These are phyloP conservation scores for Muscicapa striata DNA, from an alignment of 2,797 vertebrate genomes.

Conservation along the genomic window DNA sequence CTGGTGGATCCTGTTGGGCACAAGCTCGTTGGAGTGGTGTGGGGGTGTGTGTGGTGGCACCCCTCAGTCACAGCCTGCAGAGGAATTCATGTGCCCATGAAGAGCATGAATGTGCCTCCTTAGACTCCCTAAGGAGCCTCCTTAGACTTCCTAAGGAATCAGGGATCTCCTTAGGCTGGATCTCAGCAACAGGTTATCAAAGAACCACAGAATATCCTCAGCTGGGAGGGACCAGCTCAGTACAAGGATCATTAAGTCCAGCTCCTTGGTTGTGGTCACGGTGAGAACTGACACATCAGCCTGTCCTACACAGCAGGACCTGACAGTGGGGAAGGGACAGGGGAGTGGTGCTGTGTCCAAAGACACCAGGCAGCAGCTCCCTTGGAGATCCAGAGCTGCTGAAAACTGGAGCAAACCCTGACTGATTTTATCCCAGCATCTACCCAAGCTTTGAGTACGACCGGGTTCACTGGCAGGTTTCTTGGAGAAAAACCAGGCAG, in stretches of 20 bases:
- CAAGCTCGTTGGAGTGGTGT: rapidly evolving
- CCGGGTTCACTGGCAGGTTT: background rate
- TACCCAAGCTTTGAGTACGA: rapidly evolving
- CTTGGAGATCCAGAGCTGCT: background rate
- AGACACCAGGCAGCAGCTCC: background rate
- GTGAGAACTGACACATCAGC: background rate
- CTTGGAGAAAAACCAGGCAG: background rate
- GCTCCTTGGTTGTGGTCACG: rapidly evolving
- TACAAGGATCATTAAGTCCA: background rate
- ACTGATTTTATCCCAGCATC: background rate
- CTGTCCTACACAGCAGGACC: background rate
- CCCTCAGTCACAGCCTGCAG: background rate
- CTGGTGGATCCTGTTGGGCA: background rate
- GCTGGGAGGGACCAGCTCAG: background rate
- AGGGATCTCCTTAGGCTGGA: background rate
- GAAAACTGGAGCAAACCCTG: background rate
- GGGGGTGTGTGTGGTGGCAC: background rate
- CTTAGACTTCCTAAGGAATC: too few relatives aligned
- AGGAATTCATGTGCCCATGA: rapidly evolving
- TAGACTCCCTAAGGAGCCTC: background rate
- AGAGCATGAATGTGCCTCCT: background rate
- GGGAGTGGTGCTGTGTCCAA: background rate
- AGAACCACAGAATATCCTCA: background rate
- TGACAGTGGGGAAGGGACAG: background rate
- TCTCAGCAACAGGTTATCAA: background rate